Evolutionary conservation across 2,797 vertebrate genomes (phyloP), one percentile per base, ranked within the genome.

Genomic region (Phylloscopus collybita): DNA sequence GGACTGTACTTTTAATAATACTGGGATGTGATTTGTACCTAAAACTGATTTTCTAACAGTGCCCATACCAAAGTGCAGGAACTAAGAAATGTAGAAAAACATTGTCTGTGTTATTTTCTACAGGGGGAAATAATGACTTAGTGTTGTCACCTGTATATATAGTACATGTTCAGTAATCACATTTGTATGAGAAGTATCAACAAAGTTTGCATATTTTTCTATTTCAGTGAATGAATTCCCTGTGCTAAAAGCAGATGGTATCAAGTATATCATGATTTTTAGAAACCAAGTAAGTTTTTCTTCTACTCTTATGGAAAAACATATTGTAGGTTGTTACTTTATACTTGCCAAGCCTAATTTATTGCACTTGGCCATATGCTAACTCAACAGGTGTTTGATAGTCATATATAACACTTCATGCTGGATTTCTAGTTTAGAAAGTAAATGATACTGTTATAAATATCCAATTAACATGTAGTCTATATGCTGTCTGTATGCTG

Each of bases 191-290:
- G 62, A 80, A 90, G 6, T 34, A 57, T 40, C 34, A 70, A 72
- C 2, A 3, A 71, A 40, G 54, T 59, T 66, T 11, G 25, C 61
- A 2, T 95, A 19, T 60, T 86, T 96, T 92, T 93, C 79, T 92
- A 16, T 82, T 97, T 76, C 96, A 99, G 99, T 99, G 88, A 99
- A 99, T 89, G 99, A 99, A 97, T 99, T 99, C 97, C 99, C 99
- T 73, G 99, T 99, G 80, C 98, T 99, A 95, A 99, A 99, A 98
- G 98, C 99, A 87, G 99, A 99, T 95, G 99, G 99, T 76, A 99
- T 99, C 94, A 99, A 99, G 96, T 99, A 99, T 56, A 99, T 99
- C 69, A 99, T 99, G 99, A 99, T 99, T 97, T 99, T 99, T 98
- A 99, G 99, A 96, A 99, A 99, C 96, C 99, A 99, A 98, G 99